Evolutionary conservation across 1,140 invertebrate species (phyloP), one percentile per base, ranked within the genome.

Genomic region (Conus betulinus): DNA sequence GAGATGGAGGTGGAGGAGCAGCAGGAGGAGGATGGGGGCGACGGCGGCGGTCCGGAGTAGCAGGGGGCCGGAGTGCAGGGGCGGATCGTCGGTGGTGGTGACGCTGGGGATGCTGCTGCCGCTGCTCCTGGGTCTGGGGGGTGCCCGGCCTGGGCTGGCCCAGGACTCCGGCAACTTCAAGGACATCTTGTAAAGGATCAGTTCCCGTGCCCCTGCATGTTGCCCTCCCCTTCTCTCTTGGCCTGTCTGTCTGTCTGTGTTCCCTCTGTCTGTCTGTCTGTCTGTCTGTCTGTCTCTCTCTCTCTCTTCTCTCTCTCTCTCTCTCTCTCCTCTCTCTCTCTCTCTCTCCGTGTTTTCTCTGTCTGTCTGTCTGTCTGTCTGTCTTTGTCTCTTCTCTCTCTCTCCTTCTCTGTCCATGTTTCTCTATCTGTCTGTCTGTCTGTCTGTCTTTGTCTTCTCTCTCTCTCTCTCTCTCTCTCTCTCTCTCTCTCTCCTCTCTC

Each of bases 251-350:
- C 78, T 79, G 10, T 79, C 78, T 79, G 10, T 79, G n/a, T n/a
- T n/a, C n/a, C n/a, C n/a, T 79, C 78, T 79, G 10, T 79, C 78
- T 79, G 10, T 79, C 78, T 79, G 10, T 79, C 78, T 79, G 10
- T 79, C 78, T 79, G 3, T 79, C 78, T 79, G 10, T 79, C 78
- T 52, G 11, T 52, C 51, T 52, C 2, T 52, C 51, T 52, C 2
- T 52, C 3, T 79, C 78, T 2, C 51, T 52, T 79, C 1, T 79
- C 78, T 79, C 78, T 79, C 78, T 79, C 78, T 79, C 78, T 79
- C 5, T 79, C 78, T 2, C 78, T 79, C 78, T 79, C 78, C 4
- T 5, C 51, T 52, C 53, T 55, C 53, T 57, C 78, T 71, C 67
- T 71, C 20, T 23, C 20, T 71, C 67, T 71, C 20, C n/a, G n/a